A percentile compares a stretch with the other conserved stretches of the same genome.
phyloP scores from a whole-genome alignment of 2,888 invertebrate genomes.

The Phyllotreta striolata region DNA sequence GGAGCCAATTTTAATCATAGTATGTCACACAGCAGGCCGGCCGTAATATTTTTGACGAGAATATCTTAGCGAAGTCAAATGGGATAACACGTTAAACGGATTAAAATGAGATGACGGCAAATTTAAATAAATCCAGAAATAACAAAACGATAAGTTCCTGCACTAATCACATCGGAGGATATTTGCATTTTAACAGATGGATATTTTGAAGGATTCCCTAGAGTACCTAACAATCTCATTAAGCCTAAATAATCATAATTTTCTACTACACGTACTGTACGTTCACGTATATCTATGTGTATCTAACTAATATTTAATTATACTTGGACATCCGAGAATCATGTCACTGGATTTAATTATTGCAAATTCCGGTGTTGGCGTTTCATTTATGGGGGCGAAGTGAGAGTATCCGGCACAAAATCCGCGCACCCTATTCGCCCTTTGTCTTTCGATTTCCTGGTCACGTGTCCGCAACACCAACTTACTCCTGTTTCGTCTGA shows the following conservation, averaged over 20 bases:
- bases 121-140: slow-evolving; percentile 19
- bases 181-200: background rate
- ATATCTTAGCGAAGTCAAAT: slow-evolving; percentile 29
- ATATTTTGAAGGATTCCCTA: too few species aligned
- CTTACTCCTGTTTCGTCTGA: slow-evolving; percentile 30
- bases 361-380: slow-evolving; percentile 1
- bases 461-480: slow-evolving; percentile 31
- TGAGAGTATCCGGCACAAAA: slow-evolving; percentile 8
- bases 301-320: too few species aligned
- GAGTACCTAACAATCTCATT: too few species aligned
- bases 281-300: too few species aligned
- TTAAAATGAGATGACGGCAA: slow-evolving; percentile 18
- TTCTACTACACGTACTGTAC: too few species aligned
- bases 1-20: slow-evolving; percentile 40
- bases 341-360: too few species aligned
- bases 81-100: slow-evolving; percentile 22
- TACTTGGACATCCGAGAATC: too few species aligned
- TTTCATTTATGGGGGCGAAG: slow-evolving; percentile 6
- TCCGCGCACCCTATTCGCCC: slow-evolving; percentile 7
- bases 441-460: slow-evolving; percentile 32
- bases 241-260: too few species aligned
- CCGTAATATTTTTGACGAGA: slow-evolving; percentile 30
- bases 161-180: background rate
- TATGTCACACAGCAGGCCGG: slow-evolving; percentile 32
- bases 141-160: slow-evolving; percentile 12